Evolutionary conservation across 2,888 invertebrate species (phyloP).

Genomic region (Ophion obscuratus): DNA sequence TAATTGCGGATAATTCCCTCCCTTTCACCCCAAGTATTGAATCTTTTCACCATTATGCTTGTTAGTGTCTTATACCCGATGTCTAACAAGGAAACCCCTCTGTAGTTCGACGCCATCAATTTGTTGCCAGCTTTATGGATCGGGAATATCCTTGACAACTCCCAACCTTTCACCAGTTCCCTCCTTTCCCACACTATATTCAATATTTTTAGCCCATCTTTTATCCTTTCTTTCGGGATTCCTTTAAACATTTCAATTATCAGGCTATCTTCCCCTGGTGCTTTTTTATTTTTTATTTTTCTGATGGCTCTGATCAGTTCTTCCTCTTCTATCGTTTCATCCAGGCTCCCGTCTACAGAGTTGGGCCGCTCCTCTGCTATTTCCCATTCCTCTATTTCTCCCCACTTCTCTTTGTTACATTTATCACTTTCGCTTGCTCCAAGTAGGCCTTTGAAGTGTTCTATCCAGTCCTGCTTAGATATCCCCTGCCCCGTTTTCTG

Average conservation of each 20-base stretch:
- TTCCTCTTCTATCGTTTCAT: too few species aligned
- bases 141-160: slow-evolving; percentile 16
- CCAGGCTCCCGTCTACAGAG: too few species aligned
- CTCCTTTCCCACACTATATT: slow-evolving; percentile 27
- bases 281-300: too few species aligned
- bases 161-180: slow-evolving; percentile 8
- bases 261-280: too few species aligned
- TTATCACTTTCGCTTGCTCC: not conserved
- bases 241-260: not conserved
- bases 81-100: slow-evolving; percentile 34
- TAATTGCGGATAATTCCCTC: too few species aligned
- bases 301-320: too few species aligned
- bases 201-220: not conserved
- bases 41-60: too few species aligned
- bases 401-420: not conserved
- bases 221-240: not conserved
- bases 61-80: too few species aligned
- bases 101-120: slow-evolving; percentile 17
- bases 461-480: slow-evolving; percentile 23
- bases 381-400: too few species aligned
- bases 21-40: too few species aligned
- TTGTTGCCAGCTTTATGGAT: slow-evolving; percentile 3
- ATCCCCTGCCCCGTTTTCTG: not conserved
- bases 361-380: too few species aligned
- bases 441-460: not conserved